Conservation (phyloP, 2,113 vertebrate genomes). For the Corythaeola cristata region DNA sequence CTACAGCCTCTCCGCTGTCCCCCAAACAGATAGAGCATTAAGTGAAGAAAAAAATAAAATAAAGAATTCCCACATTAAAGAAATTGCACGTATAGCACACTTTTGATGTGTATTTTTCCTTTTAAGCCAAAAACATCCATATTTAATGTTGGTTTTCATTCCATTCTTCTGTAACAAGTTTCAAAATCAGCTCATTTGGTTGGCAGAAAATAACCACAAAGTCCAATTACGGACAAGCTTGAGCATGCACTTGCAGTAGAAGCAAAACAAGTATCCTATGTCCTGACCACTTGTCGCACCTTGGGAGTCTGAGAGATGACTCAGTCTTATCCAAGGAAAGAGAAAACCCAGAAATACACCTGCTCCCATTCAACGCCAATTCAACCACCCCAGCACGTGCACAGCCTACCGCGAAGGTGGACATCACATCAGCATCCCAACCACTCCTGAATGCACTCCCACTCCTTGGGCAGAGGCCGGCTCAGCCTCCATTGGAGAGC, state of each 20-base stretch:
- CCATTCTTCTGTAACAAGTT: not conserved
- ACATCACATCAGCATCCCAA: accelerated
- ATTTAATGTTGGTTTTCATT: not conserved
- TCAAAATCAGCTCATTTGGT: not conserved
- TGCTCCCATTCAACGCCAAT: not conserved
- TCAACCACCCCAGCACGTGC: not conserved
- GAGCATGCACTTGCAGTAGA: accelerated
- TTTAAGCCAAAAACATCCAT: not conserved
- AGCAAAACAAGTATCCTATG: not conserved
- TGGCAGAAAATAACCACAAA: not conserved
- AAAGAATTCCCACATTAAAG: not conserved
- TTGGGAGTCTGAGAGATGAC: accelerated
- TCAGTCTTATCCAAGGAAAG: not conserved
- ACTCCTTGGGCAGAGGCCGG: accelerated
- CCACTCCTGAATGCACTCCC: accelerated
- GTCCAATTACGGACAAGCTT: not conserved
- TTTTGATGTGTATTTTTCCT: not conserved
- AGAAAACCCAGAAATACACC: not conserved
- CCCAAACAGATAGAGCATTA: not conserved
- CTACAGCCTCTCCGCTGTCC: not conserved
- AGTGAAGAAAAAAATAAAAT: not conserved
- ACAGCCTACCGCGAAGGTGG: not conserved
- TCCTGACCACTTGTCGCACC: not conserved
- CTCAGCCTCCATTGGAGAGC: not conserved
- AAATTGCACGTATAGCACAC: accelerated